Base-by-base conservation (phyloP, 2,113 vertebrate genomes). In the Takifugu bimaculatus region DNA sequence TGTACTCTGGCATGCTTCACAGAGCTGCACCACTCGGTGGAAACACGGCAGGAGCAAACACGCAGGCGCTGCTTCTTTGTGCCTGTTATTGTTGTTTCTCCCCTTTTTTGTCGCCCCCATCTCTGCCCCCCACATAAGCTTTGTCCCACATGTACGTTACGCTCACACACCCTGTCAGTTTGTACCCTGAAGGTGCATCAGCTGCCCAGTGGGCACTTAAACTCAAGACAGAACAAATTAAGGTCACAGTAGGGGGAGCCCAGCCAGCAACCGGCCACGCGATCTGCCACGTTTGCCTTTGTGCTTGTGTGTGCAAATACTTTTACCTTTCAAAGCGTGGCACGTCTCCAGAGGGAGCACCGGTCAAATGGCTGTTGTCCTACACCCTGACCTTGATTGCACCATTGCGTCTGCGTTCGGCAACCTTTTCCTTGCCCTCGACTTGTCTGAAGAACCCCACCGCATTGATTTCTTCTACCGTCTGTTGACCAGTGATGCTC, bases 201-300 rank as follows among this genome's bases (percentile, higher is more conserved):
- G 78, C 65, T 62, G 63, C 84, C 81, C 74, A 49, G 69, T 81
- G 73, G 87, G 83, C 70, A 72, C 68, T 68, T 64, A 43, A 67
- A 86, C 72, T 85, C 82, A 78, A 89, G 88, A 88, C 87, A 88
- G 68, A 89, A 86, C 80, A 88, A 89, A 91, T 89, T 90, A 90
- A 91, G 87, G 87, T 89, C 88, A 90, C 82, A 85, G 84, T 77
- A 60, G 79, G 81, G 51, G 80, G 68, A 82, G 70, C 32, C 26
- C 26, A 80, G 75, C 67, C 75, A 68, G 77, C 69, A 65, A 72
- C 77, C 71, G 56, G 82, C 73, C 64, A 62, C 47, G 3, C 3
- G 4, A 57, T 49, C 73, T 74, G 76, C 68, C 64, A 65, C 60
- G 67, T 60, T 44, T 63, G 49, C 61, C n/a, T 68, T 50, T 77